Evolutionary conservation across 2,797 vertebrate genomes (phyloP), one percentile per base, ranked within the genome.

Genomic region (Leptatherina wallacei): DNA sequence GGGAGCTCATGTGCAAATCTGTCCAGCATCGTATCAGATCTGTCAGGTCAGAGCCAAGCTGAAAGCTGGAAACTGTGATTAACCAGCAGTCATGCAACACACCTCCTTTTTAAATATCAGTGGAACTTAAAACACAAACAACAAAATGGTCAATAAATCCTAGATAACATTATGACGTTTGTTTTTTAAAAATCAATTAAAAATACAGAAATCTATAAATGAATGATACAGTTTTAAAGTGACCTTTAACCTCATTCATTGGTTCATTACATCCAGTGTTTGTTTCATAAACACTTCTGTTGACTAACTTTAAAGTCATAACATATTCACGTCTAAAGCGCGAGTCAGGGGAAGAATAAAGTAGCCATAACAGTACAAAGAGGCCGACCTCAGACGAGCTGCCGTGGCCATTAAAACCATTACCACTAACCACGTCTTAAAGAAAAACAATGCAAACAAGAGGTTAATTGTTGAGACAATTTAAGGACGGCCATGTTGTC

Each of bases 321-420:
- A 82, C 58, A 77, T 36, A 47, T 64, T 36, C 6, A 57, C 52
- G 32, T 24, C 7, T 38, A 57, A 22, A 78, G 73, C 64, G 38
- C 61, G 32, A 67, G 42, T 69, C 14, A 30, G 3, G 24, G 6
- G 22, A 13, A 18, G 42, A 36, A 47, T 44, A 62, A 57, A 11
- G 33, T 24, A 54, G 57, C 33, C 4, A 5, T 30, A 54, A 72
- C 57, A 59, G 62, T 33, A 64, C 78, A 74, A 78, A 73, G 73
- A 59, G 55, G 60, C 73, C 71, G 83, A 90, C 80, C 77, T 84
- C 71, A 81, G 73, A 80, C 63, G 78, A 80, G 76, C 80, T 73
- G 69, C 75, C 36, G 59, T 8, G 27, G 71, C 69, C 69, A 60
- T 80, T 56, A 44, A 88, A 91, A 75, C 74, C 76, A 63, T 27